Conservation (phyloP, 2,113 vertebrate genomes). For the Pao palembangensis region DNA sequence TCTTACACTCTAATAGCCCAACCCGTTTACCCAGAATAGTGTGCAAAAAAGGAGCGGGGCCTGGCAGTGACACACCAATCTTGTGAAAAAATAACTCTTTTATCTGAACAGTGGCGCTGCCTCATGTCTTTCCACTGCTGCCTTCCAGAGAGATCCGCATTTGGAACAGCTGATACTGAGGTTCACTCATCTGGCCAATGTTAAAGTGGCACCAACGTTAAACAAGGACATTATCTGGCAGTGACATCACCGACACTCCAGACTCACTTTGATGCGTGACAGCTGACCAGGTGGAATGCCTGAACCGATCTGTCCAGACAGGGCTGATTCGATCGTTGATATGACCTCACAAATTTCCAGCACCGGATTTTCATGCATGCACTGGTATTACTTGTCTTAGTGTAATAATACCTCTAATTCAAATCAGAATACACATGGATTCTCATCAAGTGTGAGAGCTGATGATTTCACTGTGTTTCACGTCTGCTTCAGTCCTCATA, state of each 20-base stretch:
- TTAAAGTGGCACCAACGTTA: slow-evolving; percentile 40
- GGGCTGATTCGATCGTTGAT: not conserved
- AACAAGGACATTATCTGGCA: slow-evolving; percentile 44
- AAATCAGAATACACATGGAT: too few species aligned
- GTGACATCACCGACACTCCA: slow-evolving; percentile 47
- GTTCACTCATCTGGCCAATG: slow-evolving; percentile 56
- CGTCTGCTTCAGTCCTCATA: not conserved
- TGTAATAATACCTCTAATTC: too few species aligned
- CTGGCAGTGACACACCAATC: slow-evolving; percentile 17
- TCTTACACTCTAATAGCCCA: slow-evolving; percentile 15
- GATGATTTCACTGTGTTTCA: too few species aligned
- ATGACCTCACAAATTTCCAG: too few species aligned
- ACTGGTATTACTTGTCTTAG: too few species aligned
- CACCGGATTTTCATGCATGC: not conserved
- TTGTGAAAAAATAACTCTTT: slow-evolving; percentile 61
- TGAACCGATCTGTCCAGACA: slow-evolving; percentile 14
- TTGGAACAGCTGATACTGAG: slow-evolving; percentile 63
- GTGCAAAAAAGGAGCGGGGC: slow-evolving; percentile 24
- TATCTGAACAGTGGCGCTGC: slow-evolving; percentile 52
- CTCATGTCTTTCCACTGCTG: slow-evolving; percentile 58
- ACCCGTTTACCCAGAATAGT: slow-evolving; percentile 27
- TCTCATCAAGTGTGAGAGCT: not conserved
- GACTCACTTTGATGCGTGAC: slow-evolving; percentile 51
- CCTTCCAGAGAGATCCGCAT: slow-evolving; percentile 63
- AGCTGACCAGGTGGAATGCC: slow-evolving; percentile 55